These are phyloP conservation scores for Creontiades dilutus DNA, from an alignment of 2,888 invertebrate genomes.

Conservation along the genomic window DNA sequence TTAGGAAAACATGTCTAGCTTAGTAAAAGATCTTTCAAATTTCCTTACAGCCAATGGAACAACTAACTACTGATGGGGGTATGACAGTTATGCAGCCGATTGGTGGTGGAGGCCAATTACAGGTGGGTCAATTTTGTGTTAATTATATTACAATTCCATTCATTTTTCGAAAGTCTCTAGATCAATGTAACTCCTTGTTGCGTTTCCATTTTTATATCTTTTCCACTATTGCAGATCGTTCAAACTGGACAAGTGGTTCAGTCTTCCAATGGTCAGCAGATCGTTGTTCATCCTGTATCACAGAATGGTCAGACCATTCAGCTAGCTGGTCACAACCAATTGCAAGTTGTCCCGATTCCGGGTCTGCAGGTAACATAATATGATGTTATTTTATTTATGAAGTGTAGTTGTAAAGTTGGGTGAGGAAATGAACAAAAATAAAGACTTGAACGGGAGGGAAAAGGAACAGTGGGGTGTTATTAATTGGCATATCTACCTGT, in stretches of 20 bases:
- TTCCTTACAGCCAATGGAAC: conserved; percentile 64
- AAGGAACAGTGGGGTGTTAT: too few relatives aligned
- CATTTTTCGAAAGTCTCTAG: too few relatives aligned
- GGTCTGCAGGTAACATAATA: conserved; percentile 76
- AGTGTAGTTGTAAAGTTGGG: neutral
- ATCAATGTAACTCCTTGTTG: too few relatives aligned
- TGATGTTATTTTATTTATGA: neutral
- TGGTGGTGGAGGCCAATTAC: conserved; percentile 77
- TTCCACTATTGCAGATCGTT: conserved; percentile 78
- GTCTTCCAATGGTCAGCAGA: conserved; percentile 85
- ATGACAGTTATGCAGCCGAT: conserved; percentile 78
- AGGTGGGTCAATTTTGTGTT: conserved; percentile 74
- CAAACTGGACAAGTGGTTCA: conserved; percentile 83
- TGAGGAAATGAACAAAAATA: too few relatives aligned
- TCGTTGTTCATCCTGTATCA: conserved; percentile 85
- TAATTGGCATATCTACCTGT: too few relatives aligned
- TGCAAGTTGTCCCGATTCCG: conserved; percentile 86
- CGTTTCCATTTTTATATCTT: neutral
- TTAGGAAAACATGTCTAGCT: too few relatives aligned
- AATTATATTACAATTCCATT: too few relatives aligned
- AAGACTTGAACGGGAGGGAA: too few relatives aligned
- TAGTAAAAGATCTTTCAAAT: too few relatives aligned
- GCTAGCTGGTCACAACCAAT: conserved; percentile 84
- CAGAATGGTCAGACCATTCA: conserved; percentile 82
- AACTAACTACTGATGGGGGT: conserved; percentile 72